A percentile compares a stretch with the other conserved stretches of the same genome.
Evolutionary conservation across 92 coral and sea anemone genomes (phyloP).

Genomic region (Desmophyllum pertusum): DNA sequence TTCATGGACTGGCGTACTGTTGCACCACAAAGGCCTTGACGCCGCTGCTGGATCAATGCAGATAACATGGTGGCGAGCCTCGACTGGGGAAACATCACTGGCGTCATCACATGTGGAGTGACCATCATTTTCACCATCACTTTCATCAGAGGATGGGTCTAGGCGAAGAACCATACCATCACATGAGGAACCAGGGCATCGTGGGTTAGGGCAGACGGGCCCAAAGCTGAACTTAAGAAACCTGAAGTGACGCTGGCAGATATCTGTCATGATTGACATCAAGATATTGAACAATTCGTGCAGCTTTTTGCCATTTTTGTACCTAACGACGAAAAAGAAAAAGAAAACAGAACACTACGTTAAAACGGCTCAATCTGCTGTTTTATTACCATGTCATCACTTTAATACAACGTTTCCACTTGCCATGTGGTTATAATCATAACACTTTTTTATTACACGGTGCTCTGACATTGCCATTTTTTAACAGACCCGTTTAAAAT

Average conservation of each 20-base stretch:
- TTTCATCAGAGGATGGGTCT: constrained; percentile 57
- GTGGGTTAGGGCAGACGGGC: constrained; percentile 69
- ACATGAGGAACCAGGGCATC: constrained; percentile 67
- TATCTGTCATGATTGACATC: constrained; percentile 50
- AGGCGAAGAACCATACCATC: constrained; percentile 50
- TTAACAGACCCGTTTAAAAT: not conserved
- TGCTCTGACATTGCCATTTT: too few relatives aligned
- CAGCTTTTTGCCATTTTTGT: constrained; percentile 50
- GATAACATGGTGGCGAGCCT: constrained; percentile 65
- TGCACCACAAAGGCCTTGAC: constrained; percentile 75
- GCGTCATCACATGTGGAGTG: constrained; percentile 14
- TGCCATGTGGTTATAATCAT: not conserved
- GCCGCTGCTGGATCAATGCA: constrained; percentile 49
- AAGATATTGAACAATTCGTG: constrained; percentile 46
- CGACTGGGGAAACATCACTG: not conserved
- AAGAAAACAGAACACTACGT: not conserved
- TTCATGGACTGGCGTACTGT: constrained; percentile 55
- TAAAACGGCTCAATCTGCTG: not conserved
- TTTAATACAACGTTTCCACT: not conserved
- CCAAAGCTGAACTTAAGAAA: constrained; percentile 70
- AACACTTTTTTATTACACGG: not conserved
- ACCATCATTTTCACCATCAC: constrained; percentile 48
- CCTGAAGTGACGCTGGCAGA: constrained; percentile 68
- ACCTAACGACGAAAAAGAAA: constrained; percentile 30
- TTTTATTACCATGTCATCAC: not conserved